A percentile compares a stretch with the other conserved stretches of the same genome.
These are phyloP conservation scores for Gastrophryne carolinensis DNA, from an alignment of 2,797 vertebrate species.

Conservation along the genomic window DNA sequence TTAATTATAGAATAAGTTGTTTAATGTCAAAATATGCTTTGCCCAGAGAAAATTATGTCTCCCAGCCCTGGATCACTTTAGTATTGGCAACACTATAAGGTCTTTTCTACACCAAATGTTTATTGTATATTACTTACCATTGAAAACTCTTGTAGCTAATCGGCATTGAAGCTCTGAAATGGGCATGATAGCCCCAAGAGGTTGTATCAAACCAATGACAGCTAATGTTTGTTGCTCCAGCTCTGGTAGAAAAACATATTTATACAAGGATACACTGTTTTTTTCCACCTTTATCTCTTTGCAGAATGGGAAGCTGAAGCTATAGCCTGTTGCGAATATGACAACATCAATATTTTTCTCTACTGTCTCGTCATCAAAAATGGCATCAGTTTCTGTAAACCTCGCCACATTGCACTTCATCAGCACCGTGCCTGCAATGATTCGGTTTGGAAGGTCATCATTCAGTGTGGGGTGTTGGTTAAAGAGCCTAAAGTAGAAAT, in stretches of 20 bases:
- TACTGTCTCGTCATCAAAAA: slow-evolving; percentile 67
- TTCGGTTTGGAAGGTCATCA: slow-evolving; percentile 72
- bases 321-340: slow-evolving; percentile 79
- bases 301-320: slow-evolving; percentile 77
- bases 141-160: slow-evolving; percentile 75
- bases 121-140: slow-evolving; percentile 66
- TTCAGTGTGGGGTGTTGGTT: slow-evolving; percentile 67
- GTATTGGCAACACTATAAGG: too few species aligned
- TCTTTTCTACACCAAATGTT: too few species aligned
- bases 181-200: slow-evolving; percentile 64
- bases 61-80: too few species aligned
- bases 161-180: slow-evolving; percentile 73
- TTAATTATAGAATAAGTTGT: too few species aligned
- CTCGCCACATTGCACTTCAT: slow-evolving; percentile 73
- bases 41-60: too few species aligned
- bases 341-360: slow-evolving; percentile 72
- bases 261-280: slow-evolving; percentile 72
- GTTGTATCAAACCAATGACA: slow-evolving; percentile 72
- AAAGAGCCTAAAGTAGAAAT: slow-evolving; percentile 47
- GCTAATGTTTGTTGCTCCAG: slow-evolving; percentile 73
- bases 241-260: slow-evolving; percentile 71
- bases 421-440: slow-evolving; percentile 72
- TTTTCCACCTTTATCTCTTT: slow-evolving; percentile 68
- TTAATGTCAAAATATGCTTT: too few species aligned
- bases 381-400: slow-evolving; percentile 68